phyloP scores from a whole-genome alignment of 2,888 invertebrate species.

The Smittia sp. region DNA sequence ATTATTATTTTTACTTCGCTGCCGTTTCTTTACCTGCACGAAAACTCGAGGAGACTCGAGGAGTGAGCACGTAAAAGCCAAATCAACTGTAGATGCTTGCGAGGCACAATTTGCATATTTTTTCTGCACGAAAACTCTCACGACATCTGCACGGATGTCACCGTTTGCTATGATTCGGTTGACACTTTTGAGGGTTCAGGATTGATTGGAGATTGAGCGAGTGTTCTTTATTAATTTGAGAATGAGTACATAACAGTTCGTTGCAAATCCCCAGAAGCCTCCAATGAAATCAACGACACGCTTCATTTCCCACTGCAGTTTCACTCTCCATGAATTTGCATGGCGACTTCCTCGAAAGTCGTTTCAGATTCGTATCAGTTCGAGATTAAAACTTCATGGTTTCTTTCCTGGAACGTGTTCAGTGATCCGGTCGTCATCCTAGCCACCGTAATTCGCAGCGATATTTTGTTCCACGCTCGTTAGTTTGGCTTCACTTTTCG shows the following conservation, averaged over 20 bases:
- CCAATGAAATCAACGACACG: no score
- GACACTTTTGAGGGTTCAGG: no score
- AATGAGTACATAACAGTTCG: no score
- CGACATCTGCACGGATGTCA: neutral
- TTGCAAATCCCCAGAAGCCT: no score
- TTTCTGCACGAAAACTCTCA: neutral
- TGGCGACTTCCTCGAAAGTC: no score
- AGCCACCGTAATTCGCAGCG: conserved; percentile 3
- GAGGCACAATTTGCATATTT: conserved; percentile 13
- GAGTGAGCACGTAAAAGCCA: conserved; percentile 11
- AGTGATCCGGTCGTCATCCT: conserved; percentile 5
- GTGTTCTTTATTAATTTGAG: no score
- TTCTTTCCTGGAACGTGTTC: neutral
- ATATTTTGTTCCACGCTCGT: conserved; percentile 25
- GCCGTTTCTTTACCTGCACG: neutral
- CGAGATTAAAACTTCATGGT: neutral
- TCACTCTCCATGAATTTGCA: no score
- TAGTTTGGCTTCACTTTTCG: conserved; percentile 36
- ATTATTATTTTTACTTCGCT: neutral
- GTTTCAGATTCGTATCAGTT: no score
- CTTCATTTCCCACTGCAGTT: no score
- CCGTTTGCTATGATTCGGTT: no score
- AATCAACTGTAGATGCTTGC: conserved; percentile 18
- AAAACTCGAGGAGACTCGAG: neutral
- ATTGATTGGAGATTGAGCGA: no score